A percentile compares a stretch with the other conserved stretches of the same genome.
Conservation (phyloP, 2,797 vertebrate genomes). For the Podarcis lilfordi region DNA sequence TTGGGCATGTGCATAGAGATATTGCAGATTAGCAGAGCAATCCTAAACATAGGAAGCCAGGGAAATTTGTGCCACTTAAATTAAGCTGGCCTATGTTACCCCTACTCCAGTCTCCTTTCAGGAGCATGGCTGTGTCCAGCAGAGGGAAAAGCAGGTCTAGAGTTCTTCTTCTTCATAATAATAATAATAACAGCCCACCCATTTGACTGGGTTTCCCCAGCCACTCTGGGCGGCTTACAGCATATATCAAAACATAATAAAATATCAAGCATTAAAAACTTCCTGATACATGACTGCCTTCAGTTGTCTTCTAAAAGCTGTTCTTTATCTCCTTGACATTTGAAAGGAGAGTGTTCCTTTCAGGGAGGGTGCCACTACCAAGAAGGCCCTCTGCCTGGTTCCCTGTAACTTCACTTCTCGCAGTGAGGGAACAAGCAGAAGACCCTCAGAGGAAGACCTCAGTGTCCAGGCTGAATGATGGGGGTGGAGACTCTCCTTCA, state of each 20-base stretch:
- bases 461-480: neutral
- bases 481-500: neutral
- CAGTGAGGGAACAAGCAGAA: no score
- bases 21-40: neutral
- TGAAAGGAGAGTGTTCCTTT: neutral
- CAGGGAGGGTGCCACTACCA: neutral
- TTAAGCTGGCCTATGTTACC: neutral
- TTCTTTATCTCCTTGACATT: neutral
- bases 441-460: no score
- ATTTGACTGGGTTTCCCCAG: no score
- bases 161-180: no score
- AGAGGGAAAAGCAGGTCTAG: neutral
- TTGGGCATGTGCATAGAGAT: neutral
- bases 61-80: constrained; percentile 21
- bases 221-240: no score
- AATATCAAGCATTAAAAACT: no score
- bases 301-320: neutral
- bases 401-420: no score
- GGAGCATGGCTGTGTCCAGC: neutral
- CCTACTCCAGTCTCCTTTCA: no score
- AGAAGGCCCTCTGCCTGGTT: neutral
- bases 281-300: neutral
- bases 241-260: no score
- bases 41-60: no score
- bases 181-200: no score